Base-by-base conservation (phyloP, 2,113 vertebrate species). In the Scophthalmus maximus region DNA sequence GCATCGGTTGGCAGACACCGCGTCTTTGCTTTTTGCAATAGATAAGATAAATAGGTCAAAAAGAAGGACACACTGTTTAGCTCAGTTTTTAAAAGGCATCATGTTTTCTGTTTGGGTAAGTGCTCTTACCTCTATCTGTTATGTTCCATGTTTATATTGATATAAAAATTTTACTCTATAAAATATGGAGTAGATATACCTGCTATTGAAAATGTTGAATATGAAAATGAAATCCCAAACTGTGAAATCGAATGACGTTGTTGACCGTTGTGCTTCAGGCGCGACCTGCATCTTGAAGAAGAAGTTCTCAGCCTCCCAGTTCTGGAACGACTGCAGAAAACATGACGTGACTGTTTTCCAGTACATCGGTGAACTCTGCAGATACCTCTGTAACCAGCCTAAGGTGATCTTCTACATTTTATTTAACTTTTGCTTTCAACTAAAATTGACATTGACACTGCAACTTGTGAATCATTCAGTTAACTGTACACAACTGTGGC, bases 251-350 rank as follows among this genome's bases (percentile, higher is more conserved):
- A 38, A 29, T 30, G 14, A 2, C 25, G n/a, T 18, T 22, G 4
- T n/a, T 58, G 3, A 69, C 3, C 46, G 4, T 44, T 34, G 2
- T 6, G 3, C 65, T 4, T 10, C 56, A 98, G 97, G 97, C 57
- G 96, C 97, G 15, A 96, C 96, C 4, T 98, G 95, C 84, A 89
- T 99, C n/a, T 83, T 99, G 62, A 97, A 94, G 84, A 97, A 95
- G 89, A 99, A 98, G 85, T 99, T 98, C 81, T 98, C 97, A 23
- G 96, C 96, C 32, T 97, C 95, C 68, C 95, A 97, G 20, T 99
- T 99, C 81, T 98, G 97, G 97, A 94, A 55, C 51, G 97, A 99
- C 88, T 98, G 97, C 77, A 94, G 79, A 44, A 94, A 93, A 70
- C 88, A 98, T 25, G 79, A 97, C 0, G 94, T 98, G 55, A 98